These are phyloP conservation scores for Pyrrhia umbra DNA, from an alignment of 2,888 invertebrate genomes.

Conservation along the genomic window DNA sequence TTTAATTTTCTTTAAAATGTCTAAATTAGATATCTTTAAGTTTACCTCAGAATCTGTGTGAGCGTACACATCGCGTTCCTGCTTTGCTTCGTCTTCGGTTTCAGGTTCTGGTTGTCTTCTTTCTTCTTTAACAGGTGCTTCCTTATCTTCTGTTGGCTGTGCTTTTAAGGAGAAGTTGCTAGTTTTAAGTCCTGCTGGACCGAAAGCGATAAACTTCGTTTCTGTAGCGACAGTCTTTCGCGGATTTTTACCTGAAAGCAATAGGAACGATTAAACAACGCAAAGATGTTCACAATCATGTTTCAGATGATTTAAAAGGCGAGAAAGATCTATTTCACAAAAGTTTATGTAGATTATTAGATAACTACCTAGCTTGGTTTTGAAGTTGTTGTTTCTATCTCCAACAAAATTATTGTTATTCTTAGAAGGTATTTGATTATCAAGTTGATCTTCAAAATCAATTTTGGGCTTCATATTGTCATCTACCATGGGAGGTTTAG, in stretches of 20 bases:
- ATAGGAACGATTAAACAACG: background rate
- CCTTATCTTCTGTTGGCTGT: constrained; percentile 18
- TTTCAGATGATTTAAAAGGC: too few relatives aligned
- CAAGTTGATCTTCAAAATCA: background rate
- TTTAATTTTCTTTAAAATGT: constrained; percentile 29
- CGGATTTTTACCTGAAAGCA: constrained; percentile 26
- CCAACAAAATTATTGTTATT: background rate
- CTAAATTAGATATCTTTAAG: constrained; percentile 55
- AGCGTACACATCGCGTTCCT: constrained; percentile 43
- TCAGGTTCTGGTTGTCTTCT: constrained; percentile 23
- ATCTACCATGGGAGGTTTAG: background rate
- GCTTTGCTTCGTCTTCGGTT: constrained; percentile 21
- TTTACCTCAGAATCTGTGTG: constrained; percentile 68
- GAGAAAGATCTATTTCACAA: too few relatives aligned
- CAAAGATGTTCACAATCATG: too few relatives aligned
- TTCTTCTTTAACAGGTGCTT: constrained; percentile 8
- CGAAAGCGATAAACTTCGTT: constrained; percentile 58
- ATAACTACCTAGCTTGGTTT: background rate
- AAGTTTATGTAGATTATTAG: background rate
- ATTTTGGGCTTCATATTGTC: background rate
- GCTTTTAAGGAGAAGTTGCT: constrained; percentile 47
- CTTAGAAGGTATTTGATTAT: background rate
- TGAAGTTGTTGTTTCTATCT: background rate
- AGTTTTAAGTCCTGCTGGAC: constrained; percentile 67
- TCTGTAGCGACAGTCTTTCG: background rate